These are phyloP conservation scores for Cabera pusaria DNA, from an alignment of 2,888 invertebrate species.

Conservation along the genomic window DNA sequence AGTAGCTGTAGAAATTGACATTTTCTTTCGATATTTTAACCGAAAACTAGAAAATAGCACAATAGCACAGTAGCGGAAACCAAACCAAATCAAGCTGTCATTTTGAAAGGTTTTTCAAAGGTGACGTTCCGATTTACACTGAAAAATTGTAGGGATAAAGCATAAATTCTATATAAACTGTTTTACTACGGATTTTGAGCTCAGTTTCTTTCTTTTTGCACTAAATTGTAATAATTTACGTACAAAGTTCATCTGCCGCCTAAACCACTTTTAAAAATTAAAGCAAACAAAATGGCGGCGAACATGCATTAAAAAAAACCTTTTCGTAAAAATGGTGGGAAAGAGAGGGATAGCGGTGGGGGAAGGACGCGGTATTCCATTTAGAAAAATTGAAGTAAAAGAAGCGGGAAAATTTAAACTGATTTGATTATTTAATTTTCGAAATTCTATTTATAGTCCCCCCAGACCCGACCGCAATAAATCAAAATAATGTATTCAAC, in stretches of 20 bases:
- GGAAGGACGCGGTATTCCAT: slow-evolving; percentile 70
- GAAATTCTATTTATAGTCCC: too few relatives aligned
- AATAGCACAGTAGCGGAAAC: slow-evolving; percentile 83
- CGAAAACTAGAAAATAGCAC: slow-evolving; percentile 79
- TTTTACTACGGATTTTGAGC: neutral
- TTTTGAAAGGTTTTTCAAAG: slow-evolving; percentile 67
- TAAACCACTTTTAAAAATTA: slow-evolving; percentile 4
- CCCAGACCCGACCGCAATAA: too few relatives aligned
- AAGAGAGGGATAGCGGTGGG: slow-evolving; percentile 64
- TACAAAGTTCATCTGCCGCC: neutral
- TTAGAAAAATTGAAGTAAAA: slow-evolving; percentile 47
- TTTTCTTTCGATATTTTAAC: slow-evolving; percentile 66
- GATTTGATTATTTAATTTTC: too few relatives aligned
- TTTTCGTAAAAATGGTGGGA: slow-evolving; percentile 63
- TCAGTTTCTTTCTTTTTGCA: too few relatives aligned
- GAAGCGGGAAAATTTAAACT: slow-evolving; percentile 51
- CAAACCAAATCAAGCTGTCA: slow-evolving; percentile 84
- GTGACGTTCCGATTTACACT: slow-evolving; percentile 49
- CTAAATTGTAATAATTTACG: too few relatives aligned
- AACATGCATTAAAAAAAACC: slow-evolving; percentile 53
- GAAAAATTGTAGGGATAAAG: slow-evolving; percentile 5
- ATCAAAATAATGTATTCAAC: too few relatives aligned
- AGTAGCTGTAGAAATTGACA: slow-evolving; percentile 80
- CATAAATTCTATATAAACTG: neutral
- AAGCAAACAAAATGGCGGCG: slow-evolving; percentile 33